Percentiles rank a stretch among this genome's conserved stretches.
phyloP scores from a whole-genome alignment of 2,888 invertebrate genomes.

The Drosophila fungiperda region DNA sequence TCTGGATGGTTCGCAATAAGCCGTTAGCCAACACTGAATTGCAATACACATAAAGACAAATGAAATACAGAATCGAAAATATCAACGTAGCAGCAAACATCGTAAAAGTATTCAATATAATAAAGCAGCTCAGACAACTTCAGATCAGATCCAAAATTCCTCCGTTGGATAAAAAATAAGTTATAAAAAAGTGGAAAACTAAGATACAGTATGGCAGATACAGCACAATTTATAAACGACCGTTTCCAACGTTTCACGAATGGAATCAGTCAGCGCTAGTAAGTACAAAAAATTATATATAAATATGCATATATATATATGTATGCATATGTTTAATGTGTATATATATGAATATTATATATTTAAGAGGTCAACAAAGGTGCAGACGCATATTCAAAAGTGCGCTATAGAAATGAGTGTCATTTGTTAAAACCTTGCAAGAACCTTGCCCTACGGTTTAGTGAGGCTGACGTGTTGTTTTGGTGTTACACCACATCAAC shows the following conservation, averaged over 20 bases:
- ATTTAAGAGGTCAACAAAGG: not conserved
- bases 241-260: constrained; percentile 79
- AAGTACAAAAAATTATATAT: constrained; percentile 61
- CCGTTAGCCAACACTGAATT: constrained; percentile 49
- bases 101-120: constrained; percentile 40
- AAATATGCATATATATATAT: not conserved
- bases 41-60: constrained; percentile 49
- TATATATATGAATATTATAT: not conserved
- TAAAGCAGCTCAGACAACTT: constrained; percentile 16
- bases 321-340: constrained; percentile 1
- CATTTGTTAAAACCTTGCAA: not conserved
- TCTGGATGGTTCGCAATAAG: constrained; percentile 42
- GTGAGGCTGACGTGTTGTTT: constrained; percentile 71
- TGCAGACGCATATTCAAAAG: constrained; percentile 10
- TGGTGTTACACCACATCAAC: constrained; percentile 84
- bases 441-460: constrained; percentile 17
- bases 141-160: constrained; percentile 59
- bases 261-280: constrained; percentile 83
- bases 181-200: constrained; percentile 24
- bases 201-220: constrained; percentile 63
- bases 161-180: constrained; percentile 70
- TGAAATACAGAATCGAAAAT: constrained; percentile 41
- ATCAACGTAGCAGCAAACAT: constrained; percentile 57
- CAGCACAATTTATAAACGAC: constrained; percentile 59
- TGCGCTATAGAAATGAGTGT: not conserved